Conservation (phyloP, 2,113 vertebrate genomes). For the Platycercus adscitus region DNA sequence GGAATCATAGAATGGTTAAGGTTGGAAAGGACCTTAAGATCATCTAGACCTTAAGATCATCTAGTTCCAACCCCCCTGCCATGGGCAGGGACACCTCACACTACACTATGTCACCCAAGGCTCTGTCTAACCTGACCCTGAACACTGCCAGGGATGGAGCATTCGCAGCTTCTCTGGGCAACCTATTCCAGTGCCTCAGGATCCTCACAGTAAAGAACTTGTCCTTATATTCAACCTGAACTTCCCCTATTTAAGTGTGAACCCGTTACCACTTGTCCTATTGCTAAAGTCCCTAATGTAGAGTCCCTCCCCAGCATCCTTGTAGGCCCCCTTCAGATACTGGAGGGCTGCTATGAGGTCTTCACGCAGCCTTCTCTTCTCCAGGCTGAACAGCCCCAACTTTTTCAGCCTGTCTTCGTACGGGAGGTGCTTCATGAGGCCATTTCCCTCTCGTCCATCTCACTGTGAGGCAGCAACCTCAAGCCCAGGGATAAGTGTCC, state of each 20-base stretch:
- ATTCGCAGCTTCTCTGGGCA: background rate
- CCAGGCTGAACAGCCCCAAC: background rate
- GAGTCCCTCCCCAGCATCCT: background rate
- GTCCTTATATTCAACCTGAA: background rate
- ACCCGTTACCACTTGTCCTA: background rate
- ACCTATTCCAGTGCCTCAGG: background rate
- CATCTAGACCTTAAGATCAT: background rate
- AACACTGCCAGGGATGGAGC: background rate
- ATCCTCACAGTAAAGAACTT: background rate
- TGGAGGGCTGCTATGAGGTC: background rate
- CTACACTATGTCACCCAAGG: background rate
- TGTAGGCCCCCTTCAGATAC: background rate
- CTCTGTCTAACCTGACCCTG: background rate
- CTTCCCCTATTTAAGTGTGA: background rate
- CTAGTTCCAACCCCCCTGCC: background rate
- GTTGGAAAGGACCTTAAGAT: background rate
- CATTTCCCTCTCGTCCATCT: background rate
- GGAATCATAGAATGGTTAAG: background rate
- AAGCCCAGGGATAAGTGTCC: background rate
- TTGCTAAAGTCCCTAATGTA: background rate
- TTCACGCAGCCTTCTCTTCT: background rate
- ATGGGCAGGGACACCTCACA: background rate
- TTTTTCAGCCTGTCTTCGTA: background rate
- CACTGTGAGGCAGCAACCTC: background rate
- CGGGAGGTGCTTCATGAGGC: background rate